Base-by-base conservation (phyloP, 92 coral and sea anemone genomes). In the Pocillopora grandis region DNA sequence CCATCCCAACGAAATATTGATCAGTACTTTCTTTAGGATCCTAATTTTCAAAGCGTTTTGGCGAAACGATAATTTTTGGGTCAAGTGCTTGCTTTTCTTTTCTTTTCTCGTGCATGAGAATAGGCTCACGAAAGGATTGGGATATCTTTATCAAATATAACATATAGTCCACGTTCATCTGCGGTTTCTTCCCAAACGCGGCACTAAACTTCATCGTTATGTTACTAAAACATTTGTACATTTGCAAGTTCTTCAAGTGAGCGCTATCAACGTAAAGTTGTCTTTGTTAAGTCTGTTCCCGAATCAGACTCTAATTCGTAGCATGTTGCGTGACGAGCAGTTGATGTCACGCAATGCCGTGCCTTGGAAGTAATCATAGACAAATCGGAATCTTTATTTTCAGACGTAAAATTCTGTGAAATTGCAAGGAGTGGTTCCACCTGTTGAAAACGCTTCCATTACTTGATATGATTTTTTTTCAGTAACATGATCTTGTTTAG, bases 361-460 rank as follows among this genome's bases (percentile, higher is more conserved):
- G 77, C 15, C 37, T 13, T 15, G 31, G 13, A 16, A 57, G 2
- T 14, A 59, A 27, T 71, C 48, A 61, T 62, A 36, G 62, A 12
- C 3, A 59, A 62, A 58, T 57, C 37, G 59, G 20, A 37, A 81
- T 37, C 69, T 0, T 55, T 68, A 36, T 81, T 81, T 81, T 70
- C 35, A 70, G 59, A 71, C 33, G 59, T 72, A 71, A 80, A 49
- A 71, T 71, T 81, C 85, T 59, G 60, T 71, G 71, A 72, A 57
- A 81, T 81, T 81, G 85, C 13, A 81, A 81, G 70, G 60, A 71
- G 60, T 81, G 79, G 65, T 33, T 76, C 52, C 74, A 70, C 36
- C 14, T 18, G 78, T 71, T 81, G 36, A 37, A 31, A 59, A 79
- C 27, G 31, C 55, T 49, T 14, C 62, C 76, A 58, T 71, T 27